Conservation (phyloP, 2,797 vertebrate species). For the Sebastes nivosus region DNA sequence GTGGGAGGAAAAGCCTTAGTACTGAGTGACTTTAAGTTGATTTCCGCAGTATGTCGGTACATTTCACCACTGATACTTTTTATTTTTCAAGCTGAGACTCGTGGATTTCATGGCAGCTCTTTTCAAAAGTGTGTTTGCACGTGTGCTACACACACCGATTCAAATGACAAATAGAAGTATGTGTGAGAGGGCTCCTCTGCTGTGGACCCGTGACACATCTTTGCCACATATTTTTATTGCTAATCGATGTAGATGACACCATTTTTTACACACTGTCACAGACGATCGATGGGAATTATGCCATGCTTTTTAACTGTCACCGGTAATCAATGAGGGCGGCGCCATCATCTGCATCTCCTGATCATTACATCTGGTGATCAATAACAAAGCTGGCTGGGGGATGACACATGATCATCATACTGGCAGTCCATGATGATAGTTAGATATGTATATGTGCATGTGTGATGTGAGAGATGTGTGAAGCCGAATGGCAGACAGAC, state of each 20-base stretch:
- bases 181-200: slow-evolving; percentile 36
- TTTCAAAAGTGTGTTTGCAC: not conserved
- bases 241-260: slow-evolving; percentile 70
- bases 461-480: slow-evolving; percentile 1
- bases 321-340: slow-evolving; percentile 66
- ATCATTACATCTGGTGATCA: slow-evolving; percentile 60
- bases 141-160: slow-evolving; percentile 24
- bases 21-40: not conserved
- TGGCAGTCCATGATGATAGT: slow-evolving; percentile 8
- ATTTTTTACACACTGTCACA: slow-evolving; percentile 54
- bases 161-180: slow-evolving; percentile 35
- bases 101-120: not conserved
- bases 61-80: not conserved
- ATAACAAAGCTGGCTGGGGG: slow-evolving; percentile 25
- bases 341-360: slow-evolving; percentile 63
- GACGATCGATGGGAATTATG: slow-evolving; percentile 69
- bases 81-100: not conserved
- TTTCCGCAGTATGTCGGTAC: not conserved
- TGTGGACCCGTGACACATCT: slow-evolving; percentile 36
- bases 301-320: slow-evolving; percentile 70
- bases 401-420: slow-evolving; percentile 37
- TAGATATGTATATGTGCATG: not conserved
- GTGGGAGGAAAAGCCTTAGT: not conserved
- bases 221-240: slow-evolving; percentile 44
- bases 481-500: not conserved